Conservation (phyloP, 2,113 vertebrate species). For the Erinaceus europaeus region DNA sequence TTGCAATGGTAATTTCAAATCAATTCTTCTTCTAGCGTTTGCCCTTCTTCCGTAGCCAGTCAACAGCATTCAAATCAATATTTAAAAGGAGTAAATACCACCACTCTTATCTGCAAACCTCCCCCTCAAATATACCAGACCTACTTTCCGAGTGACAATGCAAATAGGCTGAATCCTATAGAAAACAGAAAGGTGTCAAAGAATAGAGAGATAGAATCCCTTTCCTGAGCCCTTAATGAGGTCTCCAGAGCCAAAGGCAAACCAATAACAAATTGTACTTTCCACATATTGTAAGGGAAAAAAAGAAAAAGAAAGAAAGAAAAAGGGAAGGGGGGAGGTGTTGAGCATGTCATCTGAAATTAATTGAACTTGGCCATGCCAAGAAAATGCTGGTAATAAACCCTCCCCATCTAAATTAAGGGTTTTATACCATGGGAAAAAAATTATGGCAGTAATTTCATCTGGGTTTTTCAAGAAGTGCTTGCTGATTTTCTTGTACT, state of each 20-base stretch:
- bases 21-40: no score
- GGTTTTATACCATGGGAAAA: conserved; percentile 76
- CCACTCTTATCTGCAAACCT: conserved; percentile 53
- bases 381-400: conserved; percentile 82
- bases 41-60: no score
- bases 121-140: not conserved
- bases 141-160: conserved; percentile 73
- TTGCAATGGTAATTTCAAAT: conserved; percentile 64
- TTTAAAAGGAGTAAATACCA: conserved; percentile 58
- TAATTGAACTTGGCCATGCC: conserved; percentile 81
- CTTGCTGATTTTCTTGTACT: conserved; percentile 81
- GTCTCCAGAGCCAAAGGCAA: conserved; percentile 84
- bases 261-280: conserved; percentile 82
- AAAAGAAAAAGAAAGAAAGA: not conserved
- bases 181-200: conserved; percentile 77
- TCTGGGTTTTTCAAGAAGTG: conserved; percentile 82
- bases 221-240: conserved; percentile 83
- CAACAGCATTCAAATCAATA: conserved; percentile 72
- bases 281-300: conserved; percentile 57
- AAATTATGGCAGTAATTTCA: conserved; percentile 85
- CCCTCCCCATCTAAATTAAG: conserved; percentile 83
- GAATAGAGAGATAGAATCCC: conserved; percentile 72
- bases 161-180: conserved; percentile 74
- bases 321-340: conserved; percentile 7
- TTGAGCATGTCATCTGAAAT: conserved; percentile 83